Conservation (phyloP, 2,113 vertebrate species). For the Oryctolagus cuniculus region DNA sequence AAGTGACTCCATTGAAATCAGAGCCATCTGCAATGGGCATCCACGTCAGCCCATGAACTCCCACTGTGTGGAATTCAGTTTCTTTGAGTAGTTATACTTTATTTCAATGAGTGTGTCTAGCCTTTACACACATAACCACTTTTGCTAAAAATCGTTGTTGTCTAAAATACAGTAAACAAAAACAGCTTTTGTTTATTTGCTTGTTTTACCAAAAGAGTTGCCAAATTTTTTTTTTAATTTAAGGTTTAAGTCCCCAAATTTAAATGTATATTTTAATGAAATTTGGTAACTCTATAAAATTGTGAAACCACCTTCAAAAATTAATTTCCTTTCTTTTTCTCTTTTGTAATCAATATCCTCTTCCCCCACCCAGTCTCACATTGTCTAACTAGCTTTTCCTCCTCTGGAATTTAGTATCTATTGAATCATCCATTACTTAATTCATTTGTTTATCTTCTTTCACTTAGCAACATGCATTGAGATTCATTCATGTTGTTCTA, state of each 20-base stretch:
- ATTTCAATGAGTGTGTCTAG: neutral
- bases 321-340: neutral
- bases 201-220: conserved; percentile 60
- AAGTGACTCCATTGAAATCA: neutral
- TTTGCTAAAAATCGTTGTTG: conserved; percentile 10
- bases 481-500: neutral
- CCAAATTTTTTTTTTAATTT: neutral
- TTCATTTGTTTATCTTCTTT: neutral
- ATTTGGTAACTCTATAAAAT: neutral
- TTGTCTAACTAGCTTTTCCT: neutral
- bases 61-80: neutral
- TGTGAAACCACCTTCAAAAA: neutral
- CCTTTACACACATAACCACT: accelerated
- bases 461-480: neutral
- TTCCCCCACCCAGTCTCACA: neutral
- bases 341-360: neutral
- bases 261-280: neutral
- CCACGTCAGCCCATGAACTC: neutral
- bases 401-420: neutral
- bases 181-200: neutral
- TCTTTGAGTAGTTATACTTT: conserved; percentile 11
- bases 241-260: neutral
- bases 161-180: conserved; percentile 12
- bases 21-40: neutral
- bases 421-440: neutral